These are phyloP conservation scores for Rhaphigaster nebulosa DNA, from an alignment of 2,888 invertebrate genomes.

Conservation along the genomic window DNA sequence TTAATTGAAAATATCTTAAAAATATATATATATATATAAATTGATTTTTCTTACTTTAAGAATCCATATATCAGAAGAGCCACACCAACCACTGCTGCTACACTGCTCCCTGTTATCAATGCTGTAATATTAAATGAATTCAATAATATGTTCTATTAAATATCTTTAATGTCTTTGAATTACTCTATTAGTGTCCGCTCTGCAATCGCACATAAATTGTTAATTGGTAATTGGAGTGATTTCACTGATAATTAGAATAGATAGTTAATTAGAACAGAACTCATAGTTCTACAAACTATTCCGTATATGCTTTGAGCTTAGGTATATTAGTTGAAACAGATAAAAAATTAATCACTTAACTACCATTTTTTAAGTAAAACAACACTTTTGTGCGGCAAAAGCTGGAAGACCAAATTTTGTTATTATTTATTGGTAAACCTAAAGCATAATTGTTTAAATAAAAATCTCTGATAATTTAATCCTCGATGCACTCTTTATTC, in stretches of 20 bases:
- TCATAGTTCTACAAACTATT: not conserved
- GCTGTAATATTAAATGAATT: slow-evolving; percentile 68
- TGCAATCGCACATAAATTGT: too few relatives aligned
- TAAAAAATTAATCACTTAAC: not conserved
- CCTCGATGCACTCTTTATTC: too few relatives aligned
- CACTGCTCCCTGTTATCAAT: slow-evolving; percentile 74
- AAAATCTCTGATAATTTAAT: too few relatives aligned
- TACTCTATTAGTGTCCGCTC: not conserved
- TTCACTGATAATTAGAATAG: not conserved
- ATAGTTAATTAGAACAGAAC: not conserved
- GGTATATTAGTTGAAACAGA: not conserved
- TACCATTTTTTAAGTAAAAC: not conserved
- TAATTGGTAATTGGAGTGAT: not conserved
- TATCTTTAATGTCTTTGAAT: not conserved
- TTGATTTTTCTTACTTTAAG: slow-evolving; percentile 72
- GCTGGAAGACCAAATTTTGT: not conserved
- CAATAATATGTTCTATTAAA: not conserved
- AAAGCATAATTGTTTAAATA: too few relatives aligned
- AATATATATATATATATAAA: too few relatives aligned
- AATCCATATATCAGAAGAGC: slow-evolving; percentile 75
- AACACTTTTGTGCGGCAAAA: not conserved
- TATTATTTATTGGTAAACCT: not conserved
- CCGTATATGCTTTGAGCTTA: not conserved
- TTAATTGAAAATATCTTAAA: too few relatives aligned
- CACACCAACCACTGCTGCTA: slow-evolving; percentile 73